Evolutionary conservation across 2,113 vertebrate genomes (phyloP), one percentile per base, ranked within the genome.

Genomic region (Aphyosemion australe): DNA sequence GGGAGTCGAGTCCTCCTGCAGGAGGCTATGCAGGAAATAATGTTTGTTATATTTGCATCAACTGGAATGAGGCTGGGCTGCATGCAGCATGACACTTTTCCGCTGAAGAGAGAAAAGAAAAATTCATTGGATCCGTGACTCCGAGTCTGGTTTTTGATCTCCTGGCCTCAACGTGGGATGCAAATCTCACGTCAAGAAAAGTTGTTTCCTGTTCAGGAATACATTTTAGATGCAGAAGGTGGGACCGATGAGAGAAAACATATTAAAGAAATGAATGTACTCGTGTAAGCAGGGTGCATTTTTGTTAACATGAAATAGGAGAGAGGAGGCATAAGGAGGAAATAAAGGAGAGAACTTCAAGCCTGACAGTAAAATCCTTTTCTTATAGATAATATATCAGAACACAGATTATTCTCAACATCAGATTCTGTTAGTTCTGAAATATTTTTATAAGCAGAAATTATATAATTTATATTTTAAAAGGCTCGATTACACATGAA

Each of bases 11-110:
- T 76, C 65, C 41, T 64, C 18, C 49, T 49, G 39, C 45, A 66
- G n/a, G 13, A 67, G 62, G 61, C 72, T 65, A 20, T 9, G 51
- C 49, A 69, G 49, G 65, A 53, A 79, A 74, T 79, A 57, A 69
- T 62, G 69, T 81, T 77, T 82, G 76, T 65, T 75, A 19, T 76
- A 61, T 83, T 79, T 81, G 78, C 69, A 79, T 83, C 75, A 78
- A 75, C 69, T 74, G 61, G 51, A 69, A 71, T 79, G 70, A 78
- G 65, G 31, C 45, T 43, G 52, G 69, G 65, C 68, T 59, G 60
- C 69, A 61, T 0, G 20, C 41, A 43, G 58, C 32, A 69, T 73
- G 65, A 73, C 65, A 80, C 53, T 50, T 83, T 67, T 56, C 57
- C 46, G 61, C 60, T 39, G 59, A 80, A 14, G 60, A 34, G 41